Conservation (phyloP, 2,113 vertebrate genomes). For the Choloepus hoffmanni region DNA sequence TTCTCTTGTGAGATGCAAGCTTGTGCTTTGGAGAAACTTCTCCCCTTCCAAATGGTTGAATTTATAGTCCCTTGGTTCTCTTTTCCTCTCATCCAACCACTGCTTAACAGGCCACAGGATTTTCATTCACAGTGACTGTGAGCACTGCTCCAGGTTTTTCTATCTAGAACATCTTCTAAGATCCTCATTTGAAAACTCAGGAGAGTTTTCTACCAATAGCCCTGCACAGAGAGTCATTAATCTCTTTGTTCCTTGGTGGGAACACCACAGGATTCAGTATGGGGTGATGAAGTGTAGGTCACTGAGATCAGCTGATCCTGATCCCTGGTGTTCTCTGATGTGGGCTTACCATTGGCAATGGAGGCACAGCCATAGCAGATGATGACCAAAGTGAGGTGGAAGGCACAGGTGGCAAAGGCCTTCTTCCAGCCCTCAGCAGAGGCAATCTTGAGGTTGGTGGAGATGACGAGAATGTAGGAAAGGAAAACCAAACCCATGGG, state of each 20-base stretch:
- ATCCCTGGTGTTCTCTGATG: slow-evolving; percentile 44
- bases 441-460: slow-evolving; percentile 56
- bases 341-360: slow-evolving; percentile 74
- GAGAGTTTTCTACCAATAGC: slow-evolving; percentile 18
- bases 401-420: slow-evolving; percentile 73
- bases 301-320: slow-evolving; percentile 70
- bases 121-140: background rate
- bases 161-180: background rate
- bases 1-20: background rate
- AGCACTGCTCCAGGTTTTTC: background rate
- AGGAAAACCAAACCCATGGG: slow-evolving; percentile 73
- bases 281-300: slow-evolving; percentile 74
- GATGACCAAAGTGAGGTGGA: slow-evolving; percentile 63
- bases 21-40: background rate
- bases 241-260: slow-evolving; percentile 73
- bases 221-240: slow-evolving; percentile 58
- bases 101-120: background rate
- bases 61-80: background rate
- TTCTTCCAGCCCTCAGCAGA: slow-evolving; percentile 47
- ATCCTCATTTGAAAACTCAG: background rate
- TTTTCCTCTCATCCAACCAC: background rate
- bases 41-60: background rate
- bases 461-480: slow-evolving; percentile 66
- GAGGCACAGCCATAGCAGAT: slow-evolving; percentile 68
- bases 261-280: slow-evolving; percentile 71